A percentile compares a stretch with the other conserved stretches of the same genome.
Evolutionary conservation across 2,113 vertebrate species (phyloP).

Genomic region (Odocoileus hemionus): DNA sequence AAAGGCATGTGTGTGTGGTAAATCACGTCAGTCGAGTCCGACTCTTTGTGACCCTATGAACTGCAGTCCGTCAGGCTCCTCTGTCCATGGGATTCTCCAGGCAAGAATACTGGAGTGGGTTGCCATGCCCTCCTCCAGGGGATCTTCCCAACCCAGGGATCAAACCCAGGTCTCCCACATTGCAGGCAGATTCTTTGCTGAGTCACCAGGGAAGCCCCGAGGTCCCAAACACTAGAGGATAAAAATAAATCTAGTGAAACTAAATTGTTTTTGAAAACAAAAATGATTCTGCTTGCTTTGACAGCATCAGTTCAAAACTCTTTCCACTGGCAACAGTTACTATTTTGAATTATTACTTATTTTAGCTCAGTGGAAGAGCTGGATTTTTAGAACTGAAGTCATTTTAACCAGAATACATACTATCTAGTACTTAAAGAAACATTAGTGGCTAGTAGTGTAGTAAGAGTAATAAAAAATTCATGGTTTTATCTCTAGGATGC

Average conservation of each 20-base stretch:
- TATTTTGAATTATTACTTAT: slow-evolving; percentile 7
- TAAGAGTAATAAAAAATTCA: slow-evolving; percentile 3
- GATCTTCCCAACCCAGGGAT: not conserved
- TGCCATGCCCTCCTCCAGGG: not conserved
- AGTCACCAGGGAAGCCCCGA: not conserved
- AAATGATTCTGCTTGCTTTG: not conserved
- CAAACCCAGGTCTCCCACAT: not conserved
- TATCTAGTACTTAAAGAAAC: not conserved
- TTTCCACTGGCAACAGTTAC: not conserved
- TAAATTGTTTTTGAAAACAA: not conserved
- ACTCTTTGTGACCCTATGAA: not conserved
- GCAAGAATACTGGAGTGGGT: not conserved
- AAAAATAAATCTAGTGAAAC: slow-evolving; percentile 11
- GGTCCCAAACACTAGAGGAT: not conserved
- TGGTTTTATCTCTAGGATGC: not conserved
- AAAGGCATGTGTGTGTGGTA: not conserved
- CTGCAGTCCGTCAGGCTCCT: not conserved
- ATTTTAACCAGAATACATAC: not conserved
- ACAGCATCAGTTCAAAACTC: not conserved
- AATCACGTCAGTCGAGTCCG: not conserved
- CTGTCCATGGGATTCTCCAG: not conserved
- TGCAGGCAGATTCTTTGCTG: not conserved
- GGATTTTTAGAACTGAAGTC: slow-evolving; percentile 6
- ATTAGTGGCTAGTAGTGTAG: not conserved
- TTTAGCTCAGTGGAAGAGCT: not conserved